Evolutionary conservation across 2,113 vertebrate genomes (phyloP).

Genomic region (Apeltes quadracus): DNA sequence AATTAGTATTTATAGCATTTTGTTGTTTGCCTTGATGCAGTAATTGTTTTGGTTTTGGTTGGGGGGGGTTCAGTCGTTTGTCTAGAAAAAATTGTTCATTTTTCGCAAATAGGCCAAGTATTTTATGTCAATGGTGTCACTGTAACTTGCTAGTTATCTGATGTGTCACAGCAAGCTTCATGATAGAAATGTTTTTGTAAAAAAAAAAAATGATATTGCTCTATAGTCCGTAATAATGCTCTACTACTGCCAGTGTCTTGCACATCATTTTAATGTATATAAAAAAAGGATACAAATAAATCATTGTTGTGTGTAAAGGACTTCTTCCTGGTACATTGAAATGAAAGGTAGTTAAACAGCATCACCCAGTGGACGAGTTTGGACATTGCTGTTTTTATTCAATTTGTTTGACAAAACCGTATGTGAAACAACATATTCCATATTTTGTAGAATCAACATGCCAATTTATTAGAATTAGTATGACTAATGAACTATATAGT

Average conservation of each 20-base stretch:
- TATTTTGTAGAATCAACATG: constrained; percentile 36
- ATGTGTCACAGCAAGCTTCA: not conserved
- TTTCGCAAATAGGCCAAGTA: constrained; percentile 15
- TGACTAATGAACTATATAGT: not conserved
- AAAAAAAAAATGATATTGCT: constrained; percentile 30
- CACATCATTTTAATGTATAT: constrained; percentile 34
- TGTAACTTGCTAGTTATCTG: not conserved
- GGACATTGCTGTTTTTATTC: constrained; percentile 69
- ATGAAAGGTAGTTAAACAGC: constrained; percentile 21
- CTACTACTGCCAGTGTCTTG: constrained; percentile 43
- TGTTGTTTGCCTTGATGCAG: not conserved
- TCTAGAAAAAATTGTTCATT: not conserved
- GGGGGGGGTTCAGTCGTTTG: not conserved
- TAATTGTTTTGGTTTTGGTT: constrained; percentile 2
- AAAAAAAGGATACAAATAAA: constrained; percentile 1
- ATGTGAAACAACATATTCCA: constrained; percentile 48
- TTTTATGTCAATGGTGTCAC: constrained; percentile 21
- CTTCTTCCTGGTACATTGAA: not conserved
- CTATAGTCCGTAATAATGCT: constrained; percentile 32
- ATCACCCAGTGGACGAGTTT: constrained; percentile 39
- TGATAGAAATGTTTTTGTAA: not conserved
- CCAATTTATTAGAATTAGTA: constrained; percentile 9
- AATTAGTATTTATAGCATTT: not conserved
- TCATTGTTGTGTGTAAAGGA: constrained; percentile 7
- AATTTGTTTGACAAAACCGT: constrained; percentile 43